Evolutionary conservation across 2,797 vertebrate genomes (phyloP), one percentile per base, ranked within the genome.

Genomic region (Aphelocoma californica): DNA sequence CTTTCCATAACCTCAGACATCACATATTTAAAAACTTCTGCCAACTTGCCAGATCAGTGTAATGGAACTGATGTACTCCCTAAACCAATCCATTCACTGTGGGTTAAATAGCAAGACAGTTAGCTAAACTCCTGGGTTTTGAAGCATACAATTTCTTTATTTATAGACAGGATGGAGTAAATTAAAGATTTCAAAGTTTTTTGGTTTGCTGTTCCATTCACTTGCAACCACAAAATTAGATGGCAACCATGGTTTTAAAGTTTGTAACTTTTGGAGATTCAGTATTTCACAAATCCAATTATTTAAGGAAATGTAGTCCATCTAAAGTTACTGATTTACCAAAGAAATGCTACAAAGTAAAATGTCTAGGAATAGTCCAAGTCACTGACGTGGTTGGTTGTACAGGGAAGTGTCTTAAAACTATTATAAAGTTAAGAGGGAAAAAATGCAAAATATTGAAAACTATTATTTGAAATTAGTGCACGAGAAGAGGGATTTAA

Each of bases 171-270:
- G 60, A 79, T 53, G 28, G 25, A 94, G 40, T n/a, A 88, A 96
- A 95, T 91, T 65, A 86, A 51, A 95, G 79, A 86, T 78, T 78
- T 74, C 40, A 28, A 56, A 48, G 26, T 56, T 71, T 79, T 73
- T 84, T 93, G 51, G 74, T 57, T 92, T 90, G 62, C 71, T 58
- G 38, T 74, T 94, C 47, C n/a, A 54, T 73, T 95, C 48, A 31
- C 12, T 84, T 57, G 5, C 48, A 84, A 82, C 69, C 93, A 90
- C 56, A 86, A 94, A 92, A 93, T 80, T 67, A 93, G 40, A 93
- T 40, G 36, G 77, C 54, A 90, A n/a, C 44, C 1, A 2, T 24
- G 15, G 64, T 92, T 88, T 83, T 77, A 40, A 92, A 78, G 60
- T 80, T 15, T 73, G 24, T 50, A 72, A 50, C 14, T 32, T 78